Evolutionary conservation across 2,888 invertebrate genomes (phyloP).

Genomic region (Quadroppia sp.): DNA sequence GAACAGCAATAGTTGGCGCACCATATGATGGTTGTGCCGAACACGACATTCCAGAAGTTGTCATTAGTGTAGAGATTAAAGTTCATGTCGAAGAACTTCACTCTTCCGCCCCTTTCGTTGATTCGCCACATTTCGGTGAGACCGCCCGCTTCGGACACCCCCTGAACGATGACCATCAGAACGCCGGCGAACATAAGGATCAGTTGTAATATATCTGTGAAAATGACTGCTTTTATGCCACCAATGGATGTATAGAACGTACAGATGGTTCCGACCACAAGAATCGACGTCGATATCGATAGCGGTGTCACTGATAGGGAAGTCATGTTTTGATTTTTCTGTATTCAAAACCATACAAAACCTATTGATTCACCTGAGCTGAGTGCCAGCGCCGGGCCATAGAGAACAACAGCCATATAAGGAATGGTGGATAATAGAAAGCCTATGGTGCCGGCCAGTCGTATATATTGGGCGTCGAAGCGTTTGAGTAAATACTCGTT

Average conservation of each 20-base stretch:
- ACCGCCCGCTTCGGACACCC: slow-evolving; percentile 64
- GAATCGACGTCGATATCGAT: slow-evolving; percentile 66
- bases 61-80: too few relatives aligned
- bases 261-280: slow-evolving; percentile 70
- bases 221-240: slow-evolving; percentile 83
- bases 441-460: slow-evolving; percentile 73
- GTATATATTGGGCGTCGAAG: slow-evolving; percentile 70
- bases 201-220: slow-evolving; percentile 76
- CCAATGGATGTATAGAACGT: slow-evolving; percentile 82
- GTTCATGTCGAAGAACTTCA: too few relatives aligned
- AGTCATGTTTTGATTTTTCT: too few relatives aligned
- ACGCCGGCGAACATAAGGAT: slow-evolving; percentile 78
- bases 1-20: slow-evolving; percentile 57
- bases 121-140: slow-evolving; percentile 66
- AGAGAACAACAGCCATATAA: slow-evolving; percentile 79
- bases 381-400: slow-evolving; percentile 85
- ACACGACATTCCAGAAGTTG: slow-evolving; percentile 72
- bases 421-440: slow-evolving; percentile 85
- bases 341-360: too few relatives aligned
- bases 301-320: slow-evolving; percentile 78
- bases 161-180: slow-evolving; percentile 70
- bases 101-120: too few relatives aligned
- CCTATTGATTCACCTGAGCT: too few relatives aligned
- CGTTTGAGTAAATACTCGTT: slow-evolving; percentile 84
- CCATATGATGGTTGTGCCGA: slow-evolving; percentile 76